Conservation (phyloP, 1,140 invertebrate species). For the Campoletis sonorensis region DNA sequence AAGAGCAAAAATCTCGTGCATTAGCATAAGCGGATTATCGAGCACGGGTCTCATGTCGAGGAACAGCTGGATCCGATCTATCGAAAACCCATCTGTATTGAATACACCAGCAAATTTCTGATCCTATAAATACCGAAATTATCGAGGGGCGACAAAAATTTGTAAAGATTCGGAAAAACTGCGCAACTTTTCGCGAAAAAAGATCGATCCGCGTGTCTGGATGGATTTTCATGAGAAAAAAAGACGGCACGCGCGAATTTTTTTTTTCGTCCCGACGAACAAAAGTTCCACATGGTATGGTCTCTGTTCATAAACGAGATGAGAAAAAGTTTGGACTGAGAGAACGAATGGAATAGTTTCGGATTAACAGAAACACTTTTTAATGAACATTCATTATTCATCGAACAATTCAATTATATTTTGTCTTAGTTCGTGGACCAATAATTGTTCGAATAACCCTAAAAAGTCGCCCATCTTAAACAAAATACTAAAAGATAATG, state of each 20-base stretch:
- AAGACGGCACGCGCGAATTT: slow-evolving; percentile 19
- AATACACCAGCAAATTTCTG: slow-evolving; percentile 54
- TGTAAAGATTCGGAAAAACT: slow-evolving; percentile 25
- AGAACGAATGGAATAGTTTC: too few relatives aligned
- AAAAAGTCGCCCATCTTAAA: too few relatives aligned
- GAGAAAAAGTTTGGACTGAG: too few relatives aligned
- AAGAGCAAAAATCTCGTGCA: slow-evolving; percentile 67
- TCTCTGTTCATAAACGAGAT: too few relatives aligned
- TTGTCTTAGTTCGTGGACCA: too few relatives aligned
- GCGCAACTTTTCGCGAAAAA: neutral
- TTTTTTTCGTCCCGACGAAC: neutral
- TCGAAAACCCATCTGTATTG: slow-evolving; percentile 52
- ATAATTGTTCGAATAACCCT: too few relatives aligned
- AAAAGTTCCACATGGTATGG: too few relatives aligned
- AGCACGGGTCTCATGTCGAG: slow-evolving; percentile 48
- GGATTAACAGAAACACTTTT: too few relatives aligned
- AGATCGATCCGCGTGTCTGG: neutral
- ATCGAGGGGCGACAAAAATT: slow-evolving; percentile 52
- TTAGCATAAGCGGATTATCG: slow-evolving; percentile 67
- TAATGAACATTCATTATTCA: too few relatives aligned
- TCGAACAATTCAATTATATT: too few relatives aligned
- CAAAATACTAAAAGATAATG: too few relatives aligned
- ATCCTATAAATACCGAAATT: slow-evolving; percentile 70
- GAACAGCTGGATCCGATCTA: slow-evolving; percentile 65
- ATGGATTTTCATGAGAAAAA: slow-evolving; percentile 8